These are phyloP conservation scores for Mugil cephalus DNA, from an alignment of 2,113 vertebrate species.

Conservation along the genomic window DNA sequence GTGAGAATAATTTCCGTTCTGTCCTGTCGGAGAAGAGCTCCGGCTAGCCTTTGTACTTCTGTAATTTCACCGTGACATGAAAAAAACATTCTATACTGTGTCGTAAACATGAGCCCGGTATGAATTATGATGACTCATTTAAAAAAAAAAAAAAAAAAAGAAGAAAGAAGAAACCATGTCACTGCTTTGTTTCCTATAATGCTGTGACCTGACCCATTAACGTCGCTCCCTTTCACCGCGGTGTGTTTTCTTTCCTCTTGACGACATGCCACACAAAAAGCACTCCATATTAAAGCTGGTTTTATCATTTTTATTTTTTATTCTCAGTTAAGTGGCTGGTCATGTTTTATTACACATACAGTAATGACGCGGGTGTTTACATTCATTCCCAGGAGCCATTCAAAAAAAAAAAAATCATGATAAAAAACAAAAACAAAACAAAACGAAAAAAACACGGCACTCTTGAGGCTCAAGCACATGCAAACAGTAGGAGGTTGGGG, in stretches of 20 bases:
- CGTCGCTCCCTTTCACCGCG: background rate
- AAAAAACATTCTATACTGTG: conserved; percentile 1
- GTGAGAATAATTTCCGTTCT: background rate
- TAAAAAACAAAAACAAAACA: conserved; percentile 23
- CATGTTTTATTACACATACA: conserved; percentile 77
- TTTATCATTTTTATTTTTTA: conserved; percentile 69
- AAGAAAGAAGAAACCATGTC: conserved; percentile 8
- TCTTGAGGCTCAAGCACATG: conserved; percentile 53
- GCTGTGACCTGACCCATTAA: conserved; percentile 5
- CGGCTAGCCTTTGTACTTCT: conserved; percentile 5
- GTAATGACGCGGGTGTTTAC: conserved; percentile 68
- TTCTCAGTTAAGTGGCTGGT: conserved; percentile 82
- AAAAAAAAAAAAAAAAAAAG: too few species aligned
- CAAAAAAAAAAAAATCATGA: conserved; percentile 29
- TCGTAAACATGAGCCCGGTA: conserved; percentile 1
- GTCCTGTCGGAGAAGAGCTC: background rate
- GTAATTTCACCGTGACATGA: background rate
- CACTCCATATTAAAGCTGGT: conserved; percentile 24
- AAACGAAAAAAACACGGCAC: conserved; percentile 32
- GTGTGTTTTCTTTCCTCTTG: background rate
- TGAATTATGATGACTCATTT: conserved; percentile 9
- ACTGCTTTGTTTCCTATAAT: background rate
- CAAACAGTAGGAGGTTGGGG: conserved; percentile 12
- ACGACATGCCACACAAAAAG: background rate
- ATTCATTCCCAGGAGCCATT: conserved; percentile 74